Base-by-base conservation (phyloP, 2,113 vertebrate species). In the Orthochromis indermauri region DNA sequence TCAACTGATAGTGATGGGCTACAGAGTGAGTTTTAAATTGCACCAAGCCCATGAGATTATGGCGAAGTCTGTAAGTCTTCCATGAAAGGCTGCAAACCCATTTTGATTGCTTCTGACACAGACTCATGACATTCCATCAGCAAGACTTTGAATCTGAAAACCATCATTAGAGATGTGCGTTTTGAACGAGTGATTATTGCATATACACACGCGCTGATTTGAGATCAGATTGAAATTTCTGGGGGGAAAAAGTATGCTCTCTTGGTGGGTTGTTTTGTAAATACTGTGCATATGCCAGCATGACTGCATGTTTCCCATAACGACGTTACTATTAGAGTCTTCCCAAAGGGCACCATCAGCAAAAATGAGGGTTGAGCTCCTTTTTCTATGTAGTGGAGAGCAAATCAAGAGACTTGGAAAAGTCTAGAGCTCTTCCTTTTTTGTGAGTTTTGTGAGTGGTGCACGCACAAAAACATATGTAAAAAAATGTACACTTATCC, bases 11-110 rank as follows among this genome's bases (percentile, higher is more conserved):
- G 92, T 86, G 90, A 90, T 94, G 91, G 93, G 93, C 93, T 93
- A 88, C 82, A 93, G 85, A 89, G 79, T 76, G 90, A 90, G 90
- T 95, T 95, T 95, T 95, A 95, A 96, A 96, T 96, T 95, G 93
- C 87, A 88, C 88, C 82, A 86, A 92, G 93, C 94, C 94, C 94
- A 89, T 66, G 93, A 94, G 95, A 95, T 95, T 93, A 94, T 89
- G 91, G 90, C 85, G 78, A 92, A 93, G 83, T 93, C 86, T 88
- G 94, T 82, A 90, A 93, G 92, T 91, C 93, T 93, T 93, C 88
- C 88, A 88, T 90, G 92, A 93, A 93, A 90, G 78, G 85, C 90
- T 92, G 73, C 80, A 92, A 90, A 90, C 90, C 91, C 66, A 59
- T 91, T 94, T 91, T 90, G 92, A 95, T 95, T 94, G 88, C 92